Percentiles rank a stretch among this genome's conserved stretches.
These are phyloP conservation scores for Erynnis tages DNA, from an alignment of 2,888 invertebrate species.

Conservation along the genomic window DNA sequence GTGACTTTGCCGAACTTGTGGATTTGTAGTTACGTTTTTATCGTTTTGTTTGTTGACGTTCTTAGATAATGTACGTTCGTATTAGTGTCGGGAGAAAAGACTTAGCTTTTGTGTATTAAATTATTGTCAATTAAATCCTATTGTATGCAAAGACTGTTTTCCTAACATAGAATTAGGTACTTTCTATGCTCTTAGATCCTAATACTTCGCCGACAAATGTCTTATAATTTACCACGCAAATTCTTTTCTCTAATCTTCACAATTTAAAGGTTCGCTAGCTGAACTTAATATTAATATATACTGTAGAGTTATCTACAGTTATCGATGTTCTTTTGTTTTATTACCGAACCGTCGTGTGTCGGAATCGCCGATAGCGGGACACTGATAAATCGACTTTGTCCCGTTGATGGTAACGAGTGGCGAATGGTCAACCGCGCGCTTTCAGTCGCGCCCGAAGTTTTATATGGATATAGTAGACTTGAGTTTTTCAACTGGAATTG, in stretches of 20 bases:
- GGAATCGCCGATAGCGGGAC: constrained; percentile 46
- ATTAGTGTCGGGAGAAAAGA: not conserved
- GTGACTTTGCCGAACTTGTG: constrained; percentile 14
- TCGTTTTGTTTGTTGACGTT: constrained; percentile 16
- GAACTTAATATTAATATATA: no score
- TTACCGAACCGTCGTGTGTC: constrained; percentile 46
- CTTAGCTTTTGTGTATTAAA: no score
- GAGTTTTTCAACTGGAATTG: not conserved
- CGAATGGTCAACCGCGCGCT: constrained; percentile 36
- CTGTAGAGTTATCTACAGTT: no score
- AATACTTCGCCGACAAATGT: no score
- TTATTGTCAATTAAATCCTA: no score
- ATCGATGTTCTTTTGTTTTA: constrained; percentile 45
- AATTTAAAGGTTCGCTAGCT: no score
- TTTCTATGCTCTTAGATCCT: no score
- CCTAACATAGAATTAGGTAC: no score
- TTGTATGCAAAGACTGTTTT: no score
- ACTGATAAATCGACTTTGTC: constrained; percentile 51
- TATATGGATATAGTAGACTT: constrained; percentile 10
- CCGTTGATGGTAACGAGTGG: constrained; percentile 43
- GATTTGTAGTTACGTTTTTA: constrained; percentile 8
- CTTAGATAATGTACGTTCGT: not conserved
- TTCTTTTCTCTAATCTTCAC: no score
- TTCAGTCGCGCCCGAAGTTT: constrained; percentile 27
- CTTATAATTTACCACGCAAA: no score